These are phyloP conservation scores for Stenodera caucasica DNA, from an alignment of 2,888 invertebrate genomes.

Conservation along the genomic window DNA sequence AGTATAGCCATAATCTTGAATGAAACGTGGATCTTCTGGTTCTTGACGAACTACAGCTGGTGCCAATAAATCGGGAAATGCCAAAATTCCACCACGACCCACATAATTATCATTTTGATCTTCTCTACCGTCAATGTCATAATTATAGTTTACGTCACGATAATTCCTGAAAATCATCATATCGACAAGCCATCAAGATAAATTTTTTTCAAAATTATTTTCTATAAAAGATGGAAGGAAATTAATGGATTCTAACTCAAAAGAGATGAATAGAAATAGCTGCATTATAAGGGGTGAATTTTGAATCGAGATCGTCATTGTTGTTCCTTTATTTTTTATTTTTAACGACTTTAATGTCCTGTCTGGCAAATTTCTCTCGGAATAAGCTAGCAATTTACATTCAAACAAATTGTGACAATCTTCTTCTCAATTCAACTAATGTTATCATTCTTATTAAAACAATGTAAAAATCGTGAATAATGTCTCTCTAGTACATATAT, in stretches of 20 bases:
- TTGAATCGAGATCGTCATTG: background rate
- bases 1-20: slow-evolving; percentile 47
- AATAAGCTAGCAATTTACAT: background rate
- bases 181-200: background rate
- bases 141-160: slow-evolving; percentile 43
- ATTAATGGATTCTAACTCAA: too few species aligned
- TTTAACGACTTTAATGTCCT: background rate
- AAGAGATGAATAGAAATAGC: too few species aligned
- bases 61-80: slow-evolving; percentile 54
- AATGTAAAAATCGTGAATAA: too few species aligned
- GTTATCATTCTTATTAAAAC: background rate
- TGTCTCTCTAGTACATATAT: too few species aligned
- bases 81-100: slow-evolving; percentile 46
- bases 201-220: too few species aligned
- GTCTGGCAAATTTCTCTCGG: background rate
- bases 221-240: too few species aligned
- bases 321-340: background rate
- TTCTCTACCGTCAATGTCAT: slow-evolving; percentile 39
- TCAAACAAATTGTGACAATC: background rate
- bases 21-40: slow-evolving; percentile 43
- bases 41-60: slow-evolving; percentile 42
- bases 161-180: slow-evolving; percentile 34
- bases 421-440: background rate
- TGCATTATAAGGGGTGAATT: too few species aligned
- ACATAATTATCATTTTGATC: slow-evolving; percentile 40